Evolutionary conservation across 2,113 vertebrate genomes (phyloP).

Genomic region (Aegithalos caudatus): DNA sequence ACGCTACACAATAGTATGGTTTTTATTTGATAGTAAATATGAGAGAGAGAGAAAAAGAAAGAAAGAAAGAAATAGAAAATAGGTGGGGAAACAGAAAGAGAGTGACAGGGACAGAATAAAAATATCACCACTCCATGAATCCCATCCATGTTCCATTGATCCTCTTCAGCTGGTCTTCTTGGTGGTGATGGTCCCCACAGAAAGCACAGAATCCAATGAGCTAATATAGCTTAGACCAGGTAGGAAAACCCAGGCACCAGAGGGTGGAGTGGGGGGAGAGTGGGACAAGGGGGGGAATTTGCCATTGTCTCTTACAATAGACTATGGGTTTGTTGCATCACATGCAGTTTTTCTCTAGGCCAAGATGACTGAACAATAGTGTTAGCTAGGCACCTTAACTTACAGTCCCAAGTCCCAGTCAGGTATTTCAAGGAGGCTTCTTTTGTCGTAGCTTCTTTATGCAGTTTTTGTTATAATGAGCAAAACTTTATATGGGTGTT

Average conservation of each 20-base stretch:
- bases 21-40: too few relatives aligned
- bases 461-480: neutral
- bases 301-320: neutral
- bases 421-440: neutral
- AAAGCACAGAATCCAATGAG: neutral
- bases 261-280: neutral
- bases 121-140: neutral
- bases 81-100: neutral
- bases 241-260: neutral
- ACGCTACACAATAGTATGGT: too few relatives aligned
- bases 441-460: neutral
- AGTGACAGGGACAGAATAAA: neutral
- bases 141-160: neutral
- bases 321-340: neutral
- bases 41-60: too few relatives aligned
- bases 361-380: neutral
- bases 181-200: neutral
- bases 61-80: neutral
- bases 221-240: neutral
- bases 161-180: neutral
- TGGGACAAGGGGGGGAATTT: neutral
- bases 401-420: neutral
- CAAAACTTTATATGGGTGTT: neutral
- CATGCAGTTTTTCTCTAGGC: neutral
- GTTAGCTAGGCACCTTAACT: neutral